Evolutionary conservation across 2,113 vertebrate genomes (phyloP).

Genomic region (Cebidichthys violaceus): DNA sequence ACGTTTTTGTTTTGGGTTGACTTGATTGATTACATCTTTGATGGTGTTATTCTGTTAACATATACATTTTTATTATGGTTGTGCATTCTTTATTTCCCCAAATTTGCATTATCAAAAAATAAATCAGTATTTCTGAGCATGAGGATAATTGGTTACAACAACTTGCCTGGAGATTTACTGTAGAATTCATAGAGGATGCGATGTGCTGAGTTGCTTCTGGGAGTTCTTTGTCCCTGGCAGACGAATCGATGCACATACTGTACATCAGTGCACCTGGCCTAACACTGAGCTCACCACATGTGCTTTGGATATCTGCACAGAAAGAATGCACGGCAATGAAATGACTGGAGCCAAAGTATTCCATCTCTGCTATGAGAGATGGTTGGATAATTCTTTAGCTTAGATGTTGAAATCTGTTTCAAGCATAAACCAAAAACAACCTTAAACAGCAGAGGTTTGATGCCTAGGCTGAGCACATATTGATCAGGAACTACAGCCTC

Average conservation of each 20-base stretch:
- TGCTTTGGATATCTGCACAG: slow-evolving; percentile 66
- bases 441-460: not conserved
- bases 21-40: not conserved
- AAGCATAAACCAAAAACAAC: not conserved
- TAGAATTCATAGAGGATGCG: slow-evolving; percentile 22
- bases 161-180: not conserved
- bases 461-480: not conserved
- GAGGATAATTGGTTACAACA: not conserved
- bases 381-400: not conserved
- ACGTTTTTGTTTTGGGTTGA: not conserved
- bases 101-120: not conserved
- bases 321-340: slow-evolving; percentile 55
- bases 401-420: not conserved
- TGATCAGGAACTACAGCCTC: not conserved
- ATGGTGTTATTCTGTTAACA: not conserved
- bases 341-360: slow-evolving; percentile 33
- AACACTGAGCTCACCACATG: slow-evolving; percentile 64
- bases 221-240: slow-evolving; percentile 46
- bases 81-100: not conserved
- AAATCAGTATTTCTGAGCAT: not conserved
- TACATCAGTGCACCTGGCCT: slow-evolving; percentile 56
- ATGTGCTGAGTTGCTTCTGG: slow-evolving; percentile 28
- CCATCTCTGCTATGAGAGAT: slow-evolving; percentile 6
- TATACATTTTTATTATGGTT: not conserved
- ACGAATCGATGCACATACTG: slow-evolving; percentile 28